Evolutionary conservation across 2,888 invertebrate species (phyloP), one percentile per base, ranked within the genome.

Genomic region (Heliconius sara): DNA sequence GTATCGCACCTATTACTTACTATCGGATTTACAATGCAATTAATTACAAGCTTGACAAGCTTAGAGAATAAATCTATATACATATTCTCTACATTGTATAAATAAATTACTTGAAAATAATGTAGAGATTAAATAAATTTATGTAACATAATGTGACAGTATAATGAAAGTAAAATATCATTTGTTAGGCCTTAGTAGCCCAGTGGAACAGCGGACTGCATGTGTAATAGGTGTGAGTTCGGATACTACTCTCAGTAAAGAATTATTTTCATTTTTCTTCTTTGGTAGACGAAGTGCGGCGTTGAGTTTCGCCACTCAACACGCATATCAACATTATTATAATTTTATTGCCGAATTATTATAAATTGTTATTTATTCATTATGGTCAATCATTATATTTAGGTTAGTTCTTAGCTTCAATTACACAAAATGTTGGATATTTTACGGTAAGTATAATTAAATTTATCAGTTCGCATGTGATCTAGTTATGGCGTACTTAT

Each of bases 1-100:
- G 74, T 75, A 75, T 65, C 74, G 63, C 74, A 75, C 74, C 74
- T 75, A 65, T 75, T 75, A 75, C 74, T 75, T 75, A 65, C 34
- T 73, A 73, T 75, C 63, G 74, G 27, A 43, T 75, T 75, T 63
- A 75, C 63, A 75, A 75, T 39, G 39, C 74, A 63, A 75, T 75
- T 65, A 75, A 75, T 65, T 43, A 75, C 65, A 57, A 73, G 7
- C n/a, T 57, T 34, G 57, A 73, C 72, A 73, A 73, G 34, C 34
- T 73, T n/a, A 57, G 57, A 57, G 57, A 10, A 52, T 22, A 57
- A 16, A 70, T 47, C 25, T 27, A 52, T 72, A 71, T 9, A 3
- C 4, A 22, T 57, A 57, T 19, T 4, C 22, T 30, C 7, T 19
- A 66, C 34, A 39, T 39, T 39, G 9, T 47, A 47, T 47, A 47